These are phyloP conservation scores for Plebejus argus DNA, from an alignment of 2,888 invertebrate species.

Conservation along the genomic window DNA sequence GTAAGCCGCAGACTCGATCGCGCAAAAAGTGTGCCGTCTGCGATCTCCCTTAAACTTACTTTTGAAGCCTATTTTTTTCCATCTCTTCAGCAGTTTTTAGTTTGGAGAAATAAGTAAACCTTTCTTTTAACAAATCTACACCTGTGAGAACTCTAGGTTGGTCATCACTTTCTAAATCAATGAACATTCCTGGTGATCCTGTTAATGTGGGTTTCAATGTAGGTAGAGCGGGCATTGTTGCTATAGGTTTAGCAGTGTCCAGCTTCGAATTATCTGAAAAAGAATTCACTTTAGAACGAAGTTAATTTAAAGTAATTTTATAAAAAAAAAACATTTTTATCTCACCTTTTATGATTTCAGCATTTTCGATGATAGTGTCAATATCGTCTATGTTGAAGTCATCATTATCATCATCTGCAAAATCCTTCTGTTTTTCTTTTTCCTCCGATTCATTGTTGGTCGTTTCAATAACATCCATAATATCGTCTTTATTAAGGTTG, in stretches of 20 bases:
- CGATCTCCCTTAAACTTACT: no score
- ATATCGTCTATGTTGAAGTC: slow-evolving; percentile 65
- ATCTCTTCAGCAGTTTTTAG: slow-evolving; percentile 74
- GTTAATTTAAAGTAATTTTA: background rate
- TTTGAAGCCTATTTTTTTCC: slow-evolving; percentile 79
- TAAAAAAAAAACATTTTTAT: slow-evolving; percentile 1
- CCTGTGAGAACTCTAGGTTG: slow-evolving; percentile 74
- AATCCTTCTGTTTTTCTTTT: slow-evolving; percentile 48
- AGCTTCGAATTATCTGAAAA: slow-evolving; percentile 47
- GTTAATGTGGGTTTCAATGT: slow-evolving; percentile 68
- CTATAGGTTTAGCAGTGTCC: slow-evolving; percentile 38
- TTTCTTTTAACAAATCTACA: slow-evolving; percentile 84
- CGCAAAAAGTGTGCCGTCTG: no score
- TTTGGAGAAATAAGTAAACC: slow-evolving; percentile 85
- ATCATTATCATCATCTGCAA: slow-evolving; percentile 54
- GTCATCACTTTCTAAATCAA: slow-evolving; percentile 59
- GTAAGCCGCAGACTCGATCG: no score
- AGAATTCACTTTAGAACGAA: background rate
- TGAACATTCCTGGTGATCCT: slow-evolving; percentile 76
- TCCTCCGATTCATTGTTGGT: slow-evolving; percentile 37
- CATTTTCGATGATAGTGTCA: slow-evolving; percentile 64
- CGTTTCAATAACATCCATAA: slow-evolving; percentile 34
- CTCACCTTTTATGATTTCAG: slow-evolving; percentile 58
- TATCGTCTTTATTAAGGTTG: slow-evolving; percentile 32
- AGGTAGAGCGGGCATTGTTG: slow-evolving; percentile 41